Evolutionary conservation across 2,113 vertebrate genomes (phyloP).

Genomic region (Galeopterus variegatus): DNA sequence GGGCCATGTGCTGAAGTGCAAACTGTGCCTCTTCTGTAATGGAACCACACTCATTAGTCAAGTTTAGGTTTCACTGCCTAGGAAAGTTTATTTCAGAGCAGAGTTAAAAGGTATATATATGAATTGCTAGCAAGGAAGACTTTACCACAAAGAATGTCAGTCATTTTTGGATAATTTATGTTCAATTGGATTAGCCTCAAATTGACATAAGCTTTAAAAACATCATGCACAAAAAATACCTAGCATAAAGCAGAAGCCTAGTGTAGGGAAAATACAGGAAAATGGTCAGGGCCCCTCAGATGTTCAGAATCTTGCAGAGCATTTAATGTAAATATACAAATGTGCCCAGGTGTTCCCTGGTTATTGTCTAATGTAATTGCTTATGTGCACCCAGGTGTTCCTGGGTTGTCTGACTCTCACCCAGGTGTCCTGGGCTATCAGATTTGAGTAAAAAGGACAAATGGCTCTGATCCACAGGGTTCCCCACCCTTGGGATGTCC

Average conservation of each 20-base stretch:
- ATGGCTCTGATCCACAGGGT: too few species aligned
- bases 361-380: too few species aligned
- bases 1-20: not conserved
- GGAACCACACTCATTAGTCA: not conserved
- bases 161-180: slow-evolving; percentile 47
- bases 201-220: not conserved
- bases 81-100: not conserved
- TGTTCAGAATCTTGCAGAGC: too few species aligned
- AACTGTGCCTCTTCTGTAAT: not conserved
- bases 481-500: too few species aligned
- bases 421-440: too few species aligned
- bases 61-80: not conserved
- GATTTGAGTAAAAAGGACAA: too few species aligned
- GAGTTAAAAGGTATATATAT: not conserved
- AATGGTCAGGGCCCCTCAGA: too few species aligned
- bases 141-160: not conserved
- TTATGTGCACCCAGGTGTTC: too few species aligned
- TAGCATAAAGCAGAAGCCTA: not conserved
- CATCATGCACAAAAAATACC: not conserved
- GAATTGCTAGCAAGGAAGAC: slow-evolving; percentile 5
- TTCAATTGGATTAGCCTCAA: not conserved
- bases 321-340: too few species aligned
- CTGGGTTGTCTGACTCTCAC: too few species aligned
- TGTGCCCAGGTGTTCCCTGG: too few species aligned
- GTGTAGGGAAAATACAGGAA: too few species aligned